phyloP scores from a whole-genome alignment of 2,888 invertebrate species.

The Orgyia antiqua region DNA sequence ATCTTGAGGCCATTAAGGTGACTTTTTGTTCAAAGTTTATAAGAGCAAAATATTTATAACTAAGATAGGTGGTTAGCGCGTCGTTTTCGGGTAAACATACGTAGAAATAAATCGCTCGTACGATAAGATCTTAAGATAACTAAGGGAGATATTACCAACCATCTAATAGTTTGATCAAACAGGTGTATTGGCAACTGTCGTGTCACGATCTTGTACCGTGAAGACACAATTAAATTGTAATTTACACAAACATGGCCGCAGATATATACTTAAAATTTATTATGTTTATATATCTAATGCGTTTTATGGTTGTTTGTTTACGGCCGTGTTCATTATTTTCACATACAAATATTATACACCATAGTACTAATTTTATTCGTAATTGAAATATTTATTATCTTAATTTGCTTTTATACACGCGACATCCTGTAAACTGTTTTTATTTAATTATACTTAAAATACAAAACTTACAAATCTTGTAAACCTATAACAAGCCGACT shows the following conservation, averaged over 20 bases:
- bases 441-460: too few species aligned
- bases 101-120: background rate
- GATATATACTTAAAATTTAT: conserved; percentile 2
- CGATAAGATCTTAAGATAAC: conserved; percentile 11
- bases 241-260: conserved; percentile 12
- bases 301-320: background rate
- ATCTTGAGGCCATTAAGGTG: too few species aligned
- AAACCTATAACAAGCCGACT: too few species aligned
- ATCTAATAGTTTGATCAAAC: conserved; percentile 20
- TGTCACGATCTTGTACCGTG: conserved; percentile 21
- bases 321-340: background rate
- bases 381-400: too few species aligned
- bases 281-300: background rate
- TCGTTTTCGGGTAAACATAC: background rate
- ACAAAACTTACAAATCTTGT: too few species aligned
- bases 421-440: too few species aligned
- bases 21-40: too few species aligned
- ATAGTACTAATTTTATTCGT: too few species aligned
- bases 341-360: too few species aligned
- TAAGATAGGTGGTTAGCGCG: background rate
- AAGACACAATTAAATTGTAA: conserved; percentile 20
- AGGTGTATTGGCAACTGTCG: conserved; percentile 15
- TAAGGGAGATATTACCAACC: conserved; percentile 14
- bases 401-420: too few species aligned
- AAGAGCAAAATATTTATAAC: too few species aligned